Conservation (phyloP, 2,888 invertebrate genomes). For the Yponomeuta evonymella region DNA sequence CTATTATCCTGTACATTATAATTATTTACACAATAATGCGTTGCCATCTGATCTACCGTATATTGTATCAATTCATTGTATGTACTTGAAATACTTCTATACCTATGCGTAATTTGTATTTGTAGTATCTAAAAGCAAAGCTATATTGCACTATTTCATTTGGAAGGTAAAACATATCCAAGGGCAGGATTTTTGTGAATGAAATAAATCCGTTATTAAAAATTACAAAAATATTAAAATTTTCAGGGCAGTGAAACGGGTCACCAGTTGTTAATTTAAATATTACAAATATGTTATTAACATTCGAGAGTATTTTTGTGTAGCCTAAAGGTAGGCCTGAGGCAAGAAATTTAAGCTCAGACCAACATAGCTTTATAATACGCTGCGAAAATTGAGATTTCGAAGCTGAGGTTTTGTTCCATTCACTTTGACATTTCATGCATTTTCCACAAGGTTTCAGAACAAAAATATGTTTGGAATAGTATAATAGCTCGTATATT, state of each 20-base stretch:
- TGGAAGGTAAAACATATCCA: conserved; percentile 4
- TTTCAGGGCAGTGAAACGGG: conserved; percentile 37
- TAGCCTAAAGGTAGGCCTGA: conserved; percentile 39
- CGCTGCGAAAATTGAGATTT: neutral
- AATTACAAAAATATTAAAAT: neutral
- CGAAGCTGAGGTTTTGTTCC: no score
- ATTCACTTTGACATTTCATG: no score
- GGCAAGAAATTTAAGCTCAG: conserved; percentile 6
- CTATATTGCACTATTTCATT: conserved; percentile 6
- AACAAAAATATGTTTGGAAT: no score
- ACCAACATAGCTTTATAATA: neutral
- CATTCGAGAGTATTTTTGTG: conserved; percentile 41
- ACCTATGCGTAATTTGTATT: neutral
- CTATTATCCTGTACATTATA: conserved; percentile 54
- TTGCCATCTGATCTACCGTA: neutral
- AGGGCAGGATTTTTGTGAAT: conserved; percentile 1
- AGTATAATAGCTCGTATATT: no score
- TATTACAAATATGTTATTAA: conserved; percentile 28
- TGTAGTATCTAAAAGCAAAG: conserved; percentile 4
- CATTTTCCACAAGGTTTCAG: no score
- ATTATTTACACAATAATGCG: conserved; percentile 42
- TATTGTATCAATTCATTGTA: conserved; percentile 15
- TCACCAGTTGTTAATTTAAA: conserved; percentile 31
- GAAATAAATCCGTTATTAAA: neutral
- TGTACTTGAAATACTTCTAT: neutral